Conservation (phyloP, 2,888 invertebrate genomes). For the Oxystoma pomonae region DNA sequence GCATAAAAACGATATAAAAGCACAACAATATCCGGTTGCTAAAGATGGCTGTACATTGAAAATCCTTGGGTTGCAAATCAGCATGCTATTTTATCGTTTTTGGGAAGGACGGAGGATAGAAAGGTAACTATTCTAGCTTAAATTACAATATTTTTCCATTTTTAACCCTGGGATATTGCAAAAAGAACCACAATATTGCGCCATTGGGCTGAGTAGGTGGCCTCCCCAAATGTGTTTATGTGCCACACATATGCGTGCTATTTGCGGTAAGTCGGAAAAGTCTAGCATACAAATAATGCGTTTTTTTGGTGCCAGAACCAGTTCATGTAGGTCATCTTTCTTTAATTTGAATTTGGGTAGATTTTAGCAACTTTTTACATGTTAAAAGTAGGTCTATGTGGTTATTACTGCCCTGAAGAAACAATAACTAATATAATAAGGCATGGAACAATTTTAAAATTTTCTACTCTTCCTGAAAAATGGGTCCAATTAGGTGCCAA, state of each 20-base stretch:
- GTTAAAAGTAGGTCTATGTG: no score
- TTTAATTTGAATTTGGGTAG: no score
- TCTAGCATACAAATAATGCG: background rate
- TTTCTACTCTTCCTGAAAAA: no score
- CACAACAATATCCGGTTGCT: slow-evolving; percentile 20
- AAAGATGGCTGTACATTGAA: slow-evolving; percentile 73
- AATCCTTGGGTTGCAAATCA: slow-evolving; percentile 63
- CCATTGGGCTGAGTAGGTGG: background rate
- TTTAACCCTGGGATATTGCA: background rate
- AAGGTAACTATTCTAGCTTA: slow-evolving; percentile 50
- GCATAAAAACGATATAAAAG: background rate
- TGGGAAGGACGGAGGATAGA: slow-evolving; percentile 58
- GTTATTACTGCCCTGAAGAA: no score
- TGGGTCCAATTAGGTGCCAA: no score
- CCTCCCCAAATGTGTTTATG: background rate
- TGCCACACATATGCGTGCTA: background rate
- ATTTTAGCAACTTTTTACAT: no score
- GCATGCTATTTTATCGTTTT: slow-evolving; percentile 65
- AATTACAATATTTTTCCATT: background rate
- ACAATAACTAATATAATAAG: no score
- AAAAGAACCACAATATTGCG: background rate
- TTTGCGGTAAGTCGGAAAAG: background rate
- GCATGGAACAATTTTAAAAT: no score
- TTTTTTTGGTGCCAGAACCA: background rate
- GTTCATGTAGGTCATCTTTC: background rate